These are phyloP conservation scores for Decapterus maruadsi DNA, from an alignment of 2,797 vertebrate species.

Conservation along the genomic window DNA sequence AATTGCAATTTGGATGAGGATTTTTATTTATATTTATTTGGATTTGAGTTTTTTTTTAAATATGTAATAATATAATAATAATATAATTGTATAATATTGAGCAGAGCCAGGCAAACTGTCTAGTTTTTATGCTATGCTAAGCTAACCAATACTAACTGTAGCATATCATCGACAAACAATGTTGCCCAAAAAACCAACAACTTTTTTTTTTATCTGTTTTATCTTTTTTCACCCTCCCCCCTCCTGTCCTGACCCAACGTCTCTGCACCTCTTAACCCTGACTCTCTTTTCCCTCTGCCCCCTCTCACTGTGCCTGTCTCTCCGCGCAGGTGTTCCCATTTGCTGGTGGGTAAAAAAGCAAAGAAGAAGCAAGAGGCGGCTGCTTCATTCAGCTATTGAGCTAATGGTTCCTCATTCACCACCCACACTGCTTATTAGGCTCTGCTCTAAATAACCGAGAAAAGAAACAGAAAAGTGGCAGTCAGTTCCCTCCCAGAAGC, in stretches of 20 bases:
- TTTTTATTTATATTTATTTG: no score
- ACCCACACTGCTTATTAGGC: slow-evolving; percentile 79
- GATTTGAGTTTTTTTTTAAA: no score
- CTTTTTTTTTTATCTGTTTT: not conserved
- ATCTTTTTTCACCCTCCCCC: slow-evolving; percentile 9
- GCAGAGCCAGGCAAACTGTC: not conserved
- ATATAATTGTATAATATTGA: no score
- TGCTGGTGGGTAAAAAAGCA: slow-evolving; percentile 64
- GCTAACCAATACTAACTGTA: not conserved
- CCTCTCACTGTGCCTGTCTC: slow-evolving; percentile 20
- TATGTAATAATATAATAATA: no score
- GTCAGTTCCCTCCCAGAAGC: slow-evolving; percentile 59
- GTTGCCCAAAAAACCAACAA: not conserved
- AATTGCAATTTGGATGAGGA: no score
- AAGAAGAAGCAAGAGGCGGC: slow-evolving; percentile 36
- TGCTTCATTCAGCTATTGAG: slow-evolving; percentile 78
- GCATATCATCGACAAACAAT: not conserved
- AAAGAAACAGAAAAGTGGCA: slow-evolving; percentile 65
- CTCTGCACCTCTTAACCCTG: slow-evolving; percentile 35
- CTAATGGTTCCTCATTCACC: slow-evolving; percentile 80
- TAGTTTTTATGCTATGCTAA: not conserved
- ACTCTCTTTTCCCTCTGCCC: slow-evolving; percentile 9
- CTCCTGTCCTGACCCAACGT: slow-evolving; percentile 2
- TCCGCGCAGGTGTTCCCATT: slow-evolving; percentile 73
- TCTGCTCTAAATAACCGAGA: slow-evolving; percentile 70